Percentiles rank a stretch among this genome's conserved stretches.
These are phyloP conservation scores for Caerostris extrusa DNA, from an alignment of 1,140 invertebrate genomes.

Conservation along the genomic window DNA sequence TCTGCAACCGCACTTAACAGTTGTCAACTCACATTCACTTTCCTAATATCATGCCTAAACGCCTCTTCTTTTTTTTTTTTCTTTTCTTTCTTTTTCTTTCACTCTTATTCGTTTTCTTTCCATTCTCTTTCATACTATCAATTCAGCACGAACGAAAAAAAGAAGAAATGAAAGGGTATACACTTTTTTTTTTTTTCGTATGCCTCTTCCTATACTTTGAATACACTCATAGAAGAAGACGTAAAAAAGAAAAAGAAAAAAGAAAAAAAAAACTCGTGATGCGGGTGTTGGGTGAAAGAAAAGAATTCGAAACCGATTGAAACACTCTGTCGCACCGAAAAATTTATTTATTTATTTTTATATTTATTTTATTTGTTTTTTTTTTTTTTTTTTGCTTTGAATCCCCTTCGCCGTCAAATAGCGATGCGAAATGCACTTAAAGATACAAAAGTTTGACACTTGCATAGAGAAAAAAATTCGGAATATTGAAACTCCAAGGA, in stretches of 20 bases:
- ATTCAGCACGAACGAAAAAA: too few species aligned
- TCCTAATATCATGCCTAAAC: too few species aligned
- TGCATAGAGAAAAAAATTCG: constrained; percentile 9
- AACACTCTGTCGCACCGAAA: neutral
- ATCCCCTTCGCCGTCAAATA: constrained; percentile 27
- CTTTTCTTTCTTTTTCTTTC: neutral
- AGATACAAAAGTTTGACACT: constrained; percentile 60
- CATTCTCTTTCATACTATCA: too few species aligned
- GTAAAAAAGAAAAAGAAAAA: neutral
- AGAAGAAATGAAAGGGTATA: neutral
- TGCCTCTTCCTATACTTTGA: too few species aligned
- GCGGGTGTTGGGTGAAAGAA: neutral
- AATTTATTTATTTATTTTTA: neutral
- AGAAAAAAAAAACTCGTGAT: too few species aligned
- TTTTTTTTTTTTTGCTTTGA: neutral
- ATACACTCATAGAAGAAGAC: neutral
- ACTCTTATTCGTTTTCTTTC: too few species aligned
- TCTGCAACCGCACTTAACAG: too few species aligned
- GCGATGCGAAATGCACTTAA: constrained; percentile 38
- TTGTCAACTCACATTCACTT: too few species aligned
- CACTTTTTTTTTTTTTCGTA: too few species aligned
- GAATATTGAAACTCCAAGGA: constrained; percentile 46
- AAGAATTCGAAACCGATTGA: constrained; percentile 42
- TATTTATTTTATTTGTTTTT: too few species aligned
- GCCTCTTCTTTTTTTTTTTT: too few species aligned